Evolutionary conservation across 2,797 vertebrate genomes (phyloP).

Genomic region (Halcyon badia): DNA sequence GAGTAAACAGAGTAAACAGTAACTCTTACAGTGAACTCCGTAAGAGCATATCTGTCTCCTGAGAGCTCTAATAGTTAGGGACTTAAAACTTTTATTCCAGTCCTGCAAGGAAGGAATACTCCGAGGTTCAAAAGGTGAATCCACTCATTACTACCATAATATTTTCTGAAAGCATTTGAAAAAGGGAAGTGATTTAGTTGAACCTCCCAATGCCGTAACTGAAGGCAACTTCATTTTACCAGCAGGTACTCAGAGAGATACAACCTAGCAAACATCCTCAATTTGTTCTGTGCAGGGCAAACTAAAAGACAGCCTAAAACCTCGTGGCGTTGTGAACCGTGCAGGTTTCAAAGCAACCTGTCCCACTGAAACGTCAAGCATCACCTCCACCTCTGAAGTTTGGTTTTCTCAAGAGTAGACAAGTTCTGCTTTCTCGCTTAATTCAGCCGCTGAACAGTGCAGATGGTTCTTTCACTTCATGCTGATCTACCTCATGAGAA

Average conservation of each 20-base stretch:
- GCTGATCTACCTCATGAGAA: background rate
- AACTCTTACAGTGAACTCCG: background rate
- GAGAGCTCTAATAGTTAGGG: background rate
- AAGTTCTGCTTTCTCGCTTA: conserved; percentile 18
- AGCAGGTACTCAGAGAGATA: background rate
- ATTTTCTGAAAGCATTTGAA: background rate
- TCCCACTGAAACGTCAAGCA: background rate
- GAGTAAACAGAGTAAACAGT: background rate
- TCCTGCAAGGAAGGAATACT: background rate
- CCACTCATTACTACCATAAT: background rate
- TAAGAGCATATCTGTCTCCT: background rate
- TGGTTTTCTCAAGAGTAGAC: background rate
- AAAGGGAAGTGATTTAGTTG: background rate
- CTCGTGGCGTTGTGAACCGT: background rate
- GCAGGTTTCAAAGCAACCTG: background rate
- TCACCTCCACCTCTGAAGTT: background rate
- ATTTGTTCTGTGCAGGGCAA: background rate
- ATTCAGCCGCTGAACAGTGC: background rate
- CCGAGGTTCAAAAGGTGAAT: background rate
- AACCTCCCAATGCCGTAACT: background rate
- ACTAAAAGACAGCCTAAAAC: background rate
- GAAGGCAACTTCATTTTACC: background rate
- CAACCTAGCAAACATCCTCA: background rate
- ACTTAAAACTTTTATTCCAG: background rate
- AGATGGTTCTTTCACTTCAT: conserved; percentile 43